These are phyloP conservation scores for Sylvietta virens DNA, from an alignment of 2,113 vertebrate species.

Conservation along the genomic window DNA sequence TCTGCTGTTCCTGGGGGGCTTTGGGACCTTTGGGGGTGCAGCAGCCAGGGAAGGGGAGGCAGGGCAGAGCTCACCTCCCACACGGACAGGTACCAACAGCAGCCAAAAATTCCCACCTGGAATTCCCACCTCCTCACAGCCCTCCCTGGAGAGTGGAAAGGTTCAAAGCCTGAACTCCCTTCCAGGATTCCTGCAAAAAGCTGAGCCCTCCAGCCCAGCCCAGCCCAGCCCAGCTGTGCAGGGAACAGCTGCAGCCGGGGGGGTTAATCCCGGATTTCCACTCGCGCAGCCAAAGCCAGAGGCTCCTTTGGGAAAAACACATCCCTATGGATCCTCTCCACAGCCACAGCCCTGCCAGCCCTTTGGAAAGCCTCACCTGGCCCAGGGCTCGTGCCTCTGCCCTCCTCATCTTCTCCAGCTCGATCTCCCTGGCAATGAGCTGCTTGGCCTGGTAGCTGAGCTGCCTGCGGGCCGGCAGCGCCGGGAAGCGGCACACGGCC, in stretches of 20 bases:
- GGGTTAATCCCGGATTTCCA: constrained; percentile 36
- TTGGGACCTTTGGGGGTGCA: not conserved
- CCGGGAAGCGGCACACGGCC: constrained; percentile 82
- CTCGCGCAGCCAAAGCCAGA: not conserved
- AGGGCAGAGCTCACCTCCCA: not conserved
- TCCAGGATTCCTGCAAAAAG: not conserved
- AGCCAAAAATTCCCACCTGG: not conserved
- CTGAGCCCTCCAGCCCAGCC: not conserved
- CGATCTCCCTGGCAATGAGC: constrained; percentile 90
- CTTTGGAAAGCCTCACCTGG: not conserved
- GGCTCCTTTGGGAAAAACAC: not conserved
- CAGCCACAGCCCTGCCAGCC: accelerated
- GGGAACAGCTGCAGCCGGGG: not conserved
- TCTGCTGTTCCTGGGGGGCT: not conserved
- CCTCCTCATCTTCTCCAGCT: constrained; percentile 93
- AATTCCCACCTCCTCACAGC: accelerated
- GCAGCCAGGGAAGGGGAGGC: not conserved
- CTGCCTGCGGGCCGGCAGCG: constrained; percentile 82
- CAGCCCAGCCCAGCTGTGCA: not conserved
- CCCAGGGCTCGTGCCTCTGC: constrained; percentile 70
- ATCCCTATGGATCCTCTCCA: not conserved
- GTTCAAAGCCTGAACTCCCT: not conserved
- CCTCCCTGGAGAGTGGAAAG: not conserved
- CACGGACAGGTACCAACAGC: accelerated
- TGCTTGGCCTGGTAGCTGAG: constrained; percentile 95